Percentiles rank a stretch among this genome's conserved stretches.
Conservation (phyloP, 2,888 invertebrate species). For the Sturmia bella region DNA sequence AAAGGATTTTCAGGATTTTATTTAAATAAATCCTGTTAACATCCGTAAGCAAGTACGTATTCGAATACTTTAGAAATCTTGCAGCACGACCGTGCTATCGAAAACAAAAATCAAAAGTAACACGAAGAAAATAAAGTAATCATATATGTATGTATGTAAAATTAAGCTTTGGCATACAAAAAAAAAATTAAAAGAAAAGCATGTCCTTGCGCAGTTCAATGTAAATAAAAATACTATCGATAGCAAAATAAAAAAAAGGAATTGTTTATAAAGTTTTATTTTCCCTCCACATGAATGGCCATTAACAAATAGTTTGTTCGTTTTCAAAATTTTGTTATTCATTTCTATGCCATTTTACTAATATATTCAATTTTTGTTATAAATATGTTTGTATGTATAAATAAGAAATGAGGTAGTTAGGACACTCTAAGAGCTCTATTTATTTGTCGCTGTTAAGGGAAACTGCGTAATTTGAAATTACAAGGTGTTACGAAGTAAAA, state of each 20-base stretch:
- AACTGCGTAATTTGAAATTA: no score
- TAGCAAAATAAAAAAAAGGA: conserved; percentile 37
- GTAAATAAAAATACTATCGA: conserved; percentile 60
- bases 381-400: no score
- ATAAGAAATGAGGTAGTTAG: no score
- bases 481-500: no score
- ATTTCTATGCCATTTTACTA: conserved; percentile 41
- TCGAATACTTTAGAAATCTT: conserved; percentile 38
- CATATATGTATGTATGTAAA: background rate
- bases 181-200: conserved; percentile 44
- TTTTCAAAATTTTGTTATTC: conserved; percentile 10
- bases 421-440: no score
- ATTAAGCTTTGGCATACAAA: conserved; percentile 19
- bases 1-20: no score
- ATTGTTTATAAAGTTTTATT: conserved; percentile 48
- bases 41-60: no score
- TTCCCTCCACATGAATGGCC: background rate
- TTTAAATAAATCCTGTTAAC: no score
- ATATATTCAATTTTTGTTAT: background rate
- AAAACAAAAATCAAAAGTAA: conserved; percentile 12
- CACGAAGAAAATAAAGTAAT: conserved; percentile 5
- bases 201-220: conserved; percentile 81
- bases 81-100: background rate
- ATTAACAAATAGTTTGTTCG: background rate
- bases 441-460: no score